A percentile compares a stretch with the other conserved stretches of the same genome.
Conservation (phyloP, 2,113 vertebrate species). For the Chionis minor region DNA sequence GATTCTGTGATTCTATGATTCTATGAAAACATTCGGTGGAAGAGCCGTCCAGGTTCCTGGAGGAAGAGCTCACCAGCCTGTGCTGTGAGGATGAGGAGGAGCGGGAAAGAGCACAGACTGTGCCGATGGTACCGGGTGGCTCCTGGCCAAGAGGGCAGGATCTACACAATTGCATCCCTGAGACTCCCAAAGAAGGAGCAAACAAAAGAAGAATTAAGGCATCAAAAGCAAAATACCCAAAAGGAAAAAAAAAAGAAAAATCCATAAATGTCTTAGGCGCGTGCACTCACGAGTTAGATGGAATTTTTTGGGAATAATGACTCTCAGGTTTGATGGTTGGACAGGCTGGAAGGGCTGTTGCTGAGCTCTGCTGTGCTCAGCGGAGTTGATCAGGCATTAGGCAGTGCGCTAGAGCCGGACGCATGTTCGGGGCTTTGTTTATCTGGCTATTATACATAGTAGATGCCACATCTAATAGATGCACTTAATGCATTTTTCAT, state of each 20-base stretch:
- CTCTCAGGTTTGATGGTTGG: background rate
- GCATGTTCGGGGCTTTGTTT: background rate
- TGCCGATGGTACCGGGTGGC: background rate
- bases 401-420: background rate
- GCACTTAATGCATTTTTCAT: conserved; percentile 33
- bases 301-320: background rate
- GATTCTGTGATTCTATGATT: too few species aligned
- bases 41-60: background rate
- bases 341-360: background rate
- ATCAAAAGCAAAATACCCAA: background rate
- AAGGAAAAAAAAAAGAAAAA: background rate
- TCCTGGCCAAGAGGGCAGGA: background rate
- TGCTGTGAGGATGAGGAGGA: background rate
- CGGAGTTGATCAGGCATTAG: background rate
- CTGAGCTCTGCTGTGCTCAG: background rate
- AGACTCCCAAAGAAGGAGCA: background rate
- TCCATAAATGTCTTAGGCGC: accelerated
- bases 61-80: background rate
- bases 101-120: background rate
- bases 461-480: background rate
- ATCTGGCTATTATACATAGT: background rate
- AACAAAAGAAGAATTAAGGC: background rate
- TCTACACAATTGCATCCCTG: background rate
- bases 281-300: accelerated
- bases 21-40: background rate